Evolutionary conservation across 2,797 vertebrate species (phyloP), one percentile per base, ranked within the genome.

Genomic region (Peromyscus melanophrys): DNA sequence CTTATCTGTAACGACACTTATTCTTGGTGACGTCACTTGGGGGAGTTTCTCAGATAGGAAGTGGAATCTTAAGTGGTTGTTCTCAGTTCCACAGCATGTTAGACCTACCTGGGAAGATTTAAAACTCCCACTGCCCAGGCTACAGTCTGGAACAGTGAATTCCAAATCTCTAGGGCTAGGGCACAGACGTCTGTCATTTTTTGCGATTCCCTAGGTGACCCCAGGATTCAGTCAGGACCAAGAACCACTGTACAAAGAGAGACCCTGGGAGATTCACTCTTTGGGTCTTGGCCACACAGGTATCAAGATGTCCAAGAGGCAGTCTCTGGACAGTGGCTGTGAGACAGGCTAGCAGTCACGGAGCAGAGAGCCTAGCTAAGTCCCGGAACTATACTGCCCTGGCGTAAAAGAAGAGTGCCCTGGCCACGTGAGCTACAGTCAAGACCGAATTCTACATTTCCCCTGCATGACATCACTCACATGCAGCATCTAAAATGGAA

Each of bases 21-120:
- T 80, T 80, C 63, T 63, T 90, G 65, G 19, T 31, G 63, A 94
- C 57, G 19, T 84, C 31, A 89, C 37, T 43, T 89, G n/a, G n/a
- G 78, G 76, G 76, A 10, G 12, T 61, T 96, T 43, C 86, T 90
- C 49, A 95, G 71, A 75, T 21, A 83, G 80, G 40, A 76, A 69
- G 80, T 3, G 10, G 40, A 84, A 63, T 76, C 31, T 87, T 94
- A 76, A 93, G 73, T 59, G 81, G 34, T 57, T 65, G 27, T 73
- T 83, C 69, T 73, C 63, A 43, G 34, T 55, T n/a, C 85, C n/a
- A 63, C 25, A 78, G 76, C 43, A 61, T 46, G 84, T 65, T 77
- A 81, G 73, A 89, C 37, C 77, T 71, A 37, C 2, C 23, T 23
- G 17, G 10, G 23, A 4, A 94, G 78, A 27, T 76, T 88, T 40